Base-by-base conservation (phyloP, 2,113 vertebrate genomes). In the Oreocharis arfaki region DNA sequence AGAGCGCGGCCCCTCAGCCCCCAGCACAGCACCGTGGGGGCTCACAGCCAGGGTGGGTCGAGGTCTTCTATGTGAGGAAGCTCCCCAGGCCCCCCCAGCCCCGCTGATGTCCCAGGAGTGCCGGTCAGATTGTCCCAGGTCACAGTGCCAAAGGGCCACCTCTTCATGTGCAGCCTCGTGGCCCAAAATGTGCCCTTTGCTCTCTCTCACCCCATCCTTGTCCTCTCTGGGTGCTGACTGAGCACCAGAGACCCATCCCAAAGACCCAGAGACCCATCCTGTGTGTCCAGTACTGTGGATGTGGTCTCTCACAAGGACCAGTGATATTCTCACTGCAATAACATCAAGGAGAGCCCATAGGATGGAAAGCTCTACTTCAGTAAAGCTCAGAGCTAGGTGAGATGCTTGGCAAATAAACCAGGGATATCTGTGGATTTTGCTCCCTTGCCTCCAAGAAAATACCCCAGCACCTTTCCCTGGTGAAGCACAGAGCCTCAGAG, bases 21-120 rank as follows among this genome's bases (percentile, higher is more conserved):
- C 75, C 39, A 14, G 28, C 15, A 42, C 27, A 2, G 52, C 63
- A 7, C 37, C 6, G 2, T 2, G 10, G 71, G 41, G 5, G 16
- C 47, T 21, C 8, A 1, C 0, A 0, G 59, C 22, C 26, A 13
- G 18, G 12, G 10, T 6, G 22, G 1, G 16, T 4, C 2, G 2
- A 73, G 33, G 18, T 13, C 17, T 30, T 16, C 35, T 55, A 9
- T 0, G 0, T 4, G 26, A 74, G 24, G 75, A 56, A 80, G 63
- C 28, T 73, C 73, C 35, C 52, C 3, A 0, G 24, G 5, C 1
- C 6, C 9, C 23, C 13, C 24, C 26, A 41, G 21, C 42, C 60
- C 44, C 1, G 0, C 28, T 1, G 52, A 63, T 27, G 18, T 44
- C 41, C 53, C 27, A 3, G 49, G 8, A 42, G 14, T 11, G 50